Percentiles rank a stretch among this genome's conserved stretches.
phyloP scores from a whole-genome alignment of 1,140 invertebrate species.

The Bombus ignitus region DNA sequence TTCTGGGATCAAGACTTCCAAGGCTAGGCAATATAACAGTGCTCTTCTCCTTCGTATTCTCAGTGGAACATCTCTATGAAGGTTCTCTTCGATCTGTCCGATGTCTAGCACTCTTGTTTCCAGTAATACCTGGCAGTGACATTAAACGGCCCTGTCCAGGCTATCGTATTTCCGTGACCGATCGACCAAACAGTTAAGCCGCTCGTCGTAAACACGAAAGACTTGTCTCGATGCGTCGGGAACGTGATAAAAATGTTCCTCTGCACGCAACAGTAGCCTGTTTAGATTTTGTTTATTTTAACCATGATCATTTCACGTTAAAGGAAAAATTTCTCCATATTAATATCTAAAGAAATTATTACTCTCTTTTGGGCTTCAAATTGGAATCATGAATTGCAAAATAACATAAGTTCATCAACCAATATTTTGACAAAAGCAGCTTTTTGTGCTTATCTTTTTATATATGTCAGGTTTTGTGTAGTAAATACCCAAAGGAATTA shows the following conservation, averaged over 20 bases:
- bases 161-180: conserved; percentile 2
- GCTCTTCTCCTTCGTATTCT: not conserved
- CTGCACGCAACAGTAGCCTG: not conserved
- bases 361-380: not conserved
- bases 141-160: conserved; percentile 2
- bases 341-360: not conserved
- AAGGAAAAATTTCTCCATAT: not conserved
- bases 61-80: not conserved
- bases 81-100: not conserved
- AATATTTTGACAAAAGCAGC: no score
- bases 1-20: not conserved
- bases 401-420: no score
- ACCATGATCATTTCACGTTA: not conserved
- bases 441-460: no score
- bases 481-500: no score
- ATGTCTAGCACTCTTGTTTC: not conserved
- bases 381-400: not conserved
- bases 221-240: not conserved
- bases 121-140: conserved; percentile 20
- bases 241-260: conserved; percentile 5
- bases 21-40: not conserved
- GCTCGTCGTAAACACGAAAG: conserved; percentile 17
- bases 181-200: conserved; percentile 29
- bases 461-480: no score
- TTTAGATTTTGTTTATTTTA: not conserved